These are phyloP conservation scores for Jaculus jaculus DNA, from an alignment of 2,113 vertebrate genomes.

Conservation along the genomic window DNA sequence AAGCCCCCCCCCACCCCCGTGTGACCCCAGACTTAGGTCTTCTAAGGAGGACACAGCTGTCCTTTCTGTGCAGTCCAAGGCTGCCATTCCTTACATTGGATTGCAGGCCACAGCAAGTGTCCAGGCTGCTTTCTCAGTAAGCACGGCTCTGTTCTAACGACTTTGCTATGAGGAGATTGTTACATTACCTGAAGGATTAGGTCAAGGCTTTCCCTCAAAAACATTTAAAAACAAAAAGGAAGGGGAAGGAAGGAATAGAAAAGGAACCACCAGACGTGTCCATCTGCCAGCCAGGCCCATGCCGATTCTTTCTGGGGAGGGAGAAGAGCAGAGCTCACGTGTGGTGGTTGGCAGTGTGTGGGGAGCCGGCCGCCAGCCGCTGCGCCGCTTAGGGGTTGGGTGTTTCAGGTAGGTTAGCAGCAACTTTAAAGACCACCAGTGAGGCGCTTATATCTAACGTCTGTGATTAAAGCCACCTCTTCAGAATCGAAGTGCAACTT, in stretches of 20 bases:
- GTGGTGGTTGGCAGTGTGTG: neutral
- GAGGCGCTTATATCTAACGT: neutral
- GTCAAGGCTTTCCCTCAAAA: neutral
- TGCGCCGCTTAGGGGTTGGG: neutral
- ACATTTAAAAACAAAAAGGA: too few species aligned
- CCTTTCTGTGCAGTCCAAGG: too few species aligned
- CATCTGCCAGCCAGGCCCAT: neutral
- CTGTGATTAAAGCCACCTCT: neutral
- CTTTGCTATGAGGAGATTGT: neutral
- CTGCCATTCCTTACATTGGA: too few species aligned
- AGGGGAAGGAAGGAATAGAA: neutral
- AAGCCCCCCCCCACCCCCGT: too few species aligned
- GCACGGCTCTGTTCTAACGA: neutral
- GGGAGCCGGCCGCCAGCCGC: neutral
- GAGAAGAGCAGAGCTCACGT: neutral
- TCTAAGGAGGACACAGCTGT: too few species aligned
- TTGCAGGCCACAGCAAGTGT: too few species aligned
- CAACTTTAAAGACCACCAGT: neutral
- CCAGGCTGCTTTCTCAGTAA: neutral
- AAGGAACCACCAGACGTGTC: neutral
- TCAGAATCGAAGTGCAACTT: neutral
- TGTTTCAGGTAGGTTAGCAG: slow-evolving; percentile 20
- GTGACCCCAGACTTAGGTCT: too few species aligned
- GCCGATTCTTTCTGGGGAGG: neutral
- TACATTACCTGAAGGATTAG: slow-evolving; percentile 4